Evolutionary conservation across 2,888 invertebrate species (phyloP), one percentile per base, ranked within the genome.

Genomic region (Aphelenchoides bicaudatus): DNA sequence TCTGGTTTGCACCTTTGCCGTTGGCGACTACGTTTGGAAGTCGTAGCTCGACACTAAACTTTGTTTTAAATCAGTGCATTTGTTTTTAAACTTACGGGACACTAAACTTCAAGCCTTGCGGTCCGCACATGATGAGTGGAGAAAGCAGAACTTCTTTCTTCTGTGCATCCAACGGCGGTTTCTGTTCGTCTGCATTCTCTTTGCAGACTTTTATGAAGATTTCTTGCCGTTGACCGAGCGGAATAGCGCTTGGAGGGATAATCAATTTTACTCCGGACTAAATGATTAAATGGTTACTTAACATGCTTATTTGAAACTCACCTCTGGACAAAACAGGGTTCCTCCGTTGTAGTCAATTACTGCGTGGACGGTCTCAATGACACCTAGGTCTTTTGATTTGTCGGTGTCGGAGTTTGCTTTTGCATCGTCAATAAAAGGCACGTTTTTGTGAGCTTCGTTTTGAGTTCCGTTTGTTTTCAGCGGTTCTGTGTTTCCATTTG

Each of bases 101-200:
- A 61, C 86, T 82, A 83, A 93, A 93, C 81, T 88, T 87, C 69
- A 91, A 85, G 68, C 92, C 85, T 83, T 90, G 90, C 25, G 93
- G 93, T 62, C 93, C 92, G 83, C 92, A 93, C 89, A 92, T 91
- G 78, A 93, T 91, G 76, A 92, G 84, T 61, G 92, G 92, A 75
- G 90, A 90, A 74, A 92, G 85, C 85, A 92, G 86, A 65, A 90
- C 89, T 85, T 93, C 92, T 86, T 91, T 90, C 85, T 89, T 90
- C 83, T 50, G 27, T 30, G 31, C 31, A 25, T 59, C 51, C n/a
- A n/a, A n/a, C 16, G 43, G 43, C 38, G 34, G 34, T 16, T 29
- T 43, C 27, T 56, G 51, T 5, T 34, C 29, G 6, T 30, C 39
- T 46, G 29, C 16, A 39, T 39, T 21, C 21, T 64, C 59, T 34